Base-by-base conservation (phyloP, 2,113 vertebrate species). In the Sylvilagus bachmani region DNA sequence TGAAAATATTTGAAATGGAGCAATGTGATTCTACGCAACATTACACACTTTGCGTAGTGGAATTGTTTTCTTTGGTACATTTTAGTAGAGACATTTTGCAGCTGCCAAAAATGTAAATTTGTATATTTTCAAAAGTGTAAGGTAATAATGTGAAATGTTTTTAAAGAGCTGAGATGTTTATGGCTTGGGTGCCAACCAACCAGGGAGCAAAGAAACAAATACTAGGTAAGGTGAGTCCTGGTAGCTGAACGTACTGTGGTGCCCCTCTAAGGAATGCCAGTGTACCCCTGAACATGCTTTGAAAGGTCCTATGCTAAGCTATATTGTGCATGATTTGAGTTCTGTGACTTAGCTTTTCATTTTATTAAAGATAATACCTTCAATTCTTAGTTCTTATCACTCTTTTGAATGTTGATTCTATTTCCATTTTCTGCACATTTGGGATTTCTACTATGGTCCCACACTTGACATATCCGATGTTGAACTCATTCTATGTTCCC, bases 81-180 rank as follows among this genome's bases (percentile, higher is more conserved):
- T 80, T 91, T 75, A 73, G 64, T 27, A 58, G 0, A 66, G 74
- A 87, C 55, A 79, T 90, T 92, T 85, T 53, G 24, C 36, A 90
- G 27, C 61, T 95, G 36, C 17, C 61, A 84, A 95, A 93, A 83
- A 78, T 61, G 4, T 19, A 24, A 85, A 77, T 49, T 78, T 69
- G 31, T 31, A 8, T 78, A 31, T 84, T 95, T 94, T 66, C 9
- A 83, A 83, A 77, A 89, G 67, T 38, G 16, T 33, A 87, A 95
- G 66, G 25, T 38, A 86, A 85, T 93, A 90, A 88, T 62, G 51
- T 80, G 80, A 90, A 77, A 38, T 6, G 29, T 82, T n/a, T 55
- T 38, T 67, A 58, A 67, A 55, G 84, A 80, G 58, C 51, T 88
- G 64, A 79, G 31, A 77, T 91, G 38, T 82, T 95, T 27, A 5